Evolutionary conservation across 37 sponge, comb jelly and placozoan genomes (phyloP), one percentile per base, ranked within the genome.

Genomic region (Halichondria panicea): DNA sequence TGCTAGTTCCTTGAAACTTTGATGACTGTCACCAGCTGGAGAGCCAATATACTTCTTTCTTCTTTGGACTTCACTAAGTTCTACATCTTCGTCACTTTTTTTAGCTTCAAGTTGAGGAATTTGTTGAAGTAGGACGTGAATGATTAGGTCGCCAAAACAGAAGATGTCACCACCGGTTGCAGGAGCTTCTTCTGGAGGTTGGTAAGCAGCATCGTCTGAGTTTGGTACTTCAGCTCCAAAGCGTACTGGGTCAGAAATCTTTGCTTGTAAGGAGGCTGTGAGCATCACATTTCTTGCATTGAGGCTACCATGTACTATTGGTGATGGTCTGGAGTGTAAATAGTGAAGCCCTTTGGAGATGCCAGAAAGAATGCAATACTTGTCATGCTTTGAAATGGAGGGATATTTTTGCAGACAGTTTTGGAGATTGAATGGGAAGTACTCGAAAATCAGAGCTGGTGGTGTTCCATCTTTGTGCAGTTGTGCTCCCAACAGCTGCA

Each of bases 251-350:
- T 70, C 81, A 6, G 61, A 63, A 4, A 82, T 65, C 59, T 72
- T 82, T 44, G 60, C 83, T 21, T 82, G 83, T 24, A 82, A 58
- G 34, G 55, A 37, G 8, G 28, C 33, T 3, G 83, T 82, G 35
- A 82, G 68, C 21, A 82, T 56, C 25, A 82, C 58, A 31, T 74
- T 74, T 24, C 44, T 39, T 22, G 83, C 43, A 42, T 38, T 44
- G 58, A 82, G 43, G 0, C 44, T 66, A 41, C 83, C 59, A 69
- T 82, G 83, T 7, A 55, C 68, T 44, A 82, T 45, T 5, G 78
- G 67, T 35, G 83, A 75, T 8, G 22, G 43, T 8, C 57, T 59
- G 27, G 52, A 40, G 60, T 82, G 83, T 36, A 82, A 39, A 39
- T 75, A 82, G 5, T 37, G 54, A 43, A 82, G 22, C 0, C 68